Percentiles rank a stretch among this genome's conserved stretches.
Evolutionary conservation across 1,140 invertebrate species (phyloP).

Genomic region (Drosophila sproati): DNA sequence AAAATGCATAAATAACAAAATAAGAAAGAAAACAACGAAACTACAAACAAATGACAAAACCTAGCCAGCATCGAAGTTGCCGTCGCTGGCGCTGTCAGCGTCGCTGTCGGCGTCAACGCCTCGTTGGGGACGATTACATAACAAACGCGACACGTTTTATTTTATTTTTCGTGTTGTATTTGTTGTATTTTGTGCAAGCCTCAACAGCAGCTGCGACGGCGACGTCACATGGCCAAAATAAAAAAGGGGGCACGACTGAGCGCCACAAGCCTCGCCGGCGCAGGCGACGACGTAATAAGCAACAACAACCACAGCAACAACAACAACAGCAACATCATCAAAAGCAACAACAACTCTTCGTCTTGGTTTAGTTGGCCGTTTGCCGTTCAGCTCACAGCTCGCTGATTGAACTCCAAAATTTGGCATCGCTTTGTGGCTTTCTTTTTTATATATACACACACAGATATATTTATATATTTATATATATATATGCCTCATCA

Average conservation of each 20-base stretch:
- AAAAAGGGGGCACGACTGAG: constrained; percentile 78
- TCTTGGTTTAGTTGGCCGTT: constrained; percentile 53
- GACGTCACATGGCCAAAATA: constrained; percentile 68
- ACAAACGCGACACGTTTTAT: constrained; percentile 69
- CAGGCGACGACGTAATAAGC: constrained; percentile 63
- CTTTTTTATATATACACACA: constrained; percentile 18
- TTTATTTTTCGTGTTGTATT: neutral
- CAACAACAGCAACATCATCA: constrained; percentile 13
- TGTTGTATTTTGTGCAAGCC: constrained; percentile 64
- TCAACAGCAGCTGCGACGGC: constrained; percentile 30
- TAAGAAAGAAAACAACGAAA: constrained; percentile 46
- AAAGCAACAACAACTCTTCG: neutral
- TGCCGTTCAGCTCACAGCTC: neutral
- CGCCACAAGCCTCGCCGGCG: constrained; percentile 44
- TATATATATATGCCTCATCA: neutral
- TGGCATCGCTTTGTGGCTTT: constrained; percentile 41
- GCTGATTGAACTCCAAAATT: constrained; percentile 42
- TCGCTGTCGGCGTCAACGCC: constrained; percentile 22
- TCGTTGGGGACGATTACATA: constrained; percentile 66
- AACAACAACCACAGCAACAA: constrained; percentile 25
- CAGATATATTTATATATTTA: neutral
- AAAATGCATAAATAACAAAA: constrained; percentile 40
- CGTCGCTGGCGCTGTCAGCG: constrained; percentile 14
- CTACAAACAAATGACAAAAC: constrained; percentile 69
- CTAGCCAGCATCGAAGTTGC: constrained; percentile 27